phyloP scores from a whole-genome alignment of 2,888 invertebrate genomes.

The Lithophane socia region DNA sequence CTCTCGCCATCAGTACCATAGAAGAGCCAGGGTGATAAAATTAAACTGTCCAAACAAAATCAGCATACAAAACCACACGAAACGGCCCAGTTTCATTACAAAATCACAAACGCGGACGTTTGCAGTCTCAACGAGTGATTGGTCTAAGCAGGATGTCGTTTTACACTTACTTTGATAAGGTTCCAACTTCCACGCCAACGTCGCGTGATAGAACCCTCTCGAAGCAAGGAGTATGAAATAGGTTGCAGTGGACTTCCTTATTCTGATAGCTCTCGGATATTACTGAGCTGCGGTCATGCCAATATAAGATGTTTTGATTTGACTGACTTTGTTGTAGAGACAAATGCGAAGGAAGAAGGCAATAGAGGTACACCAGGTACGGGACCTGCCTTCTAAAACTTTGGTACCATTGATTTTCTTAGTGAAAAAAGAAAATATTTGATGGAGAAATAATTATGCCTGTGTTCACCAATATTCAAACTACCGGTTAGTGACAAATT shows the following conservation, averaged over 20 bases:
- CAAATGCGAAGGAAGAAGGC: neutral
- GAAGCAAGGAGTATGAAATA: slow-evolving; percentile 60
- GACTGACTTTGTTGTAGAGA: slow-evolving; percentile 31
- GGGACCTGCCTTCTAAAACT: neutral
- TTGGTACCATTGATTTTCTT: neutral
- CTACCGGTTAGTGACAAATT: too few species aligned
- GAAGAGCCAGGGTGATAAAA: slow-evolving; percentile 24
- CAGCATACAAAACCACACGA: slow-evolving; percentile 49
- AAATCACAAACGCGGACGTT: slow-evolving; percentile 59
- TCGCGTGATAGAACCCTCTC: slow-evolving; percentile 63
- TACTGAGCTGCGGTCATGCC: slow-evolving; percentile 52
- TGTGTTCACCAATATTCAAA: too few species aligned
- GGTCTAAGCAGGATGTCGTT: slow-evolving; percentile 79
- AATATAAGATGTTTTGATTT: slow-evolving; percentile 36
- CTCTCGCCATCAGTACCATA: neutral
- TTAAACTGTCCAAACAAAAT: slow-evolving; percentile 34
- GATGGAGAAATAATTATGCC: neutral
- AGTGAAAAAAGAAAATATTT: neutral
- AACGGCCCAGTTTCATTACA: slow-evolving; percentile 48
- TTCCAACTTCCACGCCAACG: slow-evolving; percentile 54
- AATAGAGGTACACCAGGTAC: neutral
- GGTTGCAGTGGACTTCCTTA: slow-evolving; percentile 66
- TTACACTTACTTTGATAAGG: slow-evolving; percentile 61
- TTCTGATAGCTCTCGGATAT: slow-evolving; percentile 64
- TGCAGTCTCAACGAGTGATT: slow-evolving; percentile 53